Evolutionary conservation across 2,888 invertebrate species (phyloP).

Genomic region (Vannuccia rotundouncinata): DNA sequence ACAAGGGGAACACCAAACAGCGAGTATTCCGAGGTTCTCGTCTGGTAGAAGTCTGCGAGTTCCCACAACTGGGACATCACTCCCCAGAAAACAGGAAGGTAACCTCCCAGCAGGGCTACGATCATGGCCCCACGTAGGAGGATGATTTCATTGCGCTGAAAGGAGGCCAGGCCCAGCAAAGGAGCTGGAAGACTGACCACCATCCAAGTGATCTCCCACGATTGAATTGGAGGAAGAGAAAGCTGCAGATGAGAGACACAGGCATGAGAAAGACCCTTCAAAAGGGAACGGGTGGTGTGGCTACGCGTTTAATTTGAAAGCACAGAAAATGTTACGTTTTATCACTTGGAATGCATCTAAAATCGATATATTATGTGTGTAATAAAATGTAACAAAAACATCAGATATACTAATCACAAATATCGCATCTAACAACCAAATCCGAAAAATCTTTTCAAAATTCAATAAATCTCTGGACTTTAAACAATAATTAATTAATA

Average conservation of each 20-base stretch:
- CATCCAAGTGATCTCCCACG: constrained; percentile 1
- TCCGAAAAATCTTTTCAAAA: too few species aligned
- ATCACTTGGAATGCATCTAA: too few species aligned
- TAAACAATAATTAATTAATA: too few species aligned
- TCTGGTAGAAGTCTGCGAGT: constrained; percentile 8
- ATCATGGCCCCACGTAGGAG: neutral
- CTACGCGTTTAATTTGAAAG: too few species aligned
- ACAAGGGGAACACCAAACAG: constrained; percentile 33
- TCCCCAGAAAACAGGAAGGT: neutral
- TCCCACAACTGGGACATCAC: constrained; percentile 2
- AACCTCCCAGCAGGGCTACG: neutral
- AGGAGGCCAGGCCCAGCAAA: neutral
- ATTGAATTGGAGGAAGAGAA: neutral
- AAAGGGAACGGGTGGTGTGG: neutral
- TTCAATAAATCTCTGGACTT: too few species aligned
- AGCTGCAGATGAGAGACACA: neutral
- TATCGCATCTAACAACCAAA: too few species aligned
- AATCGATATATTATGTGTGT: too few species aligned
- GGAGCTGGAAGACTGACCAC: neutral
- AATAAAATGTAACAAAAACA: too few species aligned
- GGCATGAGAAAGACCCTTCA: too few species aligned
- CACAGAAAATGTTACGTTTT: too few species aligned
- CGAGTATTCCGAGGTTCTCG: constrained; percentile 1
- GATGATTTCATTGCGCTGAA: neutral
- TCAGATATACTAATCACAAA: too few species aligned